Evolutionary conservation across 2,113 vertebrate species (phyloP), one percentile per base, ranked within the genome.

Genomic region (Clarias magur): DNA sequence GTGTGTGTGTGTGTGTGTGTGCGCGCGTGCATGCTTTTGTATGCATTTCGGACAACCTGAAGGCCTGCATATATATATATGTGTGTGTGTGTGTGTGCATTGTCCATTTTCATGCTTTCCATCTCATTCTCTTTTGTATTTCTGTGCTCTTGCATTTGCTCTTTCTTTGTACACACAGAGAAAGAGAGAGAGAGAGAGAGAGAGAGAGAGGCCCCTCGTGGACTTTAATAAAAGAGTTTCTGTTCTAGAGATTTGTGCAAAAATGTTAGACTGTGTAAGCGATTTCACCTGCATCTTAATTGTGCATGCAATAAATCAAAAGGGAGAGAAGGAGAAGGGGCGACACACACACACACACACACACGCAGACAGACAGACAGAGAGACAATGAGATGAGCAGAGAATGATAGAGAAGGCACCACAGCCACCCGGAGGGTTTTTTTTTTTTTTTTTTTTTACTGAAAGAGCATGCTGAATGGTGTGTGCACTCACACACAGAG

Each of bases 141-240:
- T 59, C 76, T 80, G 48, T 80, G 76, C n/a, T 59, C 57, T 30
- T 57, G 76, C 25, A 57, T 80, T 80, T 59, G 54, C 76, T 80
- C 54, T 59, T 80, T 80, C 76, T 80, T 80, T 80, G 79, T 80
- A 79, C 76, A 57, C 2, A 57, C 7, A 48, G 75, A 73, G 11
- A 53, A 21, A 53, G 38, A 6, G 42, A 53, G 25, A 16, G 48
- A 27, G 75, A 21, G 54, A 57, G 76, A 79, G n/a, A 30, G 13
- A 15, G 13, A 34, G n/a, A 21, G 27, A 23, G 56, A 34, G 79
- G 57, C 56, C 57, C 30, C 57, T 80, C 27, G 9, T 80, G 79
- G 79, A 60, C 79, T 80, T 80, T 38, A 80, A 80, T 80, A 80
- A 80, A 60, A 80, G 79, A 80, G 56, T 80, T 80, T 80, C 76